phyloP scores from a whole-genome alignment of 2,797 vertebrate species.

The Lerista edwardsae region DNA sequence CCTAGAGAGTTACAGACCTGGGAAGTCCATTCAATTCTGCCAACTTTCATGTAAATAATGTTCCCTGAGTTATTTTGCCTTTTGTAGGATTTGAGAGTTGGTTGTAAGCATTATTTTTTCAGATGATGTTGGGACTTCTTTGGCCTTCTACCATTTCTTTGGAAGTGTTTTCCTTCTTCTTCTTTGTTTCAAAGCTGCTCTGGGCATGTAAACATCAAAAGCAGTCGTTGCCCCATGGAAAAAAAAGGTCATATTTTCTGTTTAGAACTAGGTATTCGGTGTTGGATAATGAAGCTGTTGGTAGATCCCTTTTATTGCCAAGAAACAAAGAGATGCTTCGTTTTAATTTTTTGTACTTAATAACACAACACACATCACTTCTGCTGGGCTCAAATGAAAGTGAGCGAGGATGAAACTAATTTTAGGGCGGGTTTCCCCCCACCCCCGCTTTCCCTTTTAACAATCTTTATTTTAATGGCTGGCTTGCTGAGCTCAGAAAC shows the following conservation, averaged over 20 bases:
- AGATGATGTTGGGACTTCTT: not conserved
- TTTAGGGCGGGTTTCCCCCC: conserved; percentile 40
- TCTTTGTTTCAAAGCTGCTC: not conserved
- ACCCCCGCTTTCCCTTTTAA: conserved; percentile 61
- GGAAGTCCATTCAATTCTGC: not conserved
- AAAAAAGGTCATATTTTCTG: conserved; percentile 55
- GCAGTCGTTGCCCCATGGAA: conserved; percentile 46
- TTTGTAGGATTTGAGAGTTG: not conserved
- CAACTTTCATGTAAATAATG: not conserved
- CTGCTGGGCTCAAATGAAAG: conserved; percentile 58
- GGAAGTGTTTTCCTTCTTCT: not conserved
- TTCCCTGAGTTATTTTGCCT: not conserved
- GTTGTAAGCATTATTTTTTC: not conserved
- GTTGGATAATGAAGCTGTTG: conserved; percentile 41
- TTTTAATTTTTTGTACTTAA: conserved; percentile 26
- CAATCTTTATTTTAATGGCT: conserved; percentile 67
- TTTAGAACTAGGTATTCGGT: conserved; percentile 36
- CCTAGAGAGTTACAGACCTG: not conserved
- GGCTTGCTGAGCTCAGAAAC: conserved; percentile 61
- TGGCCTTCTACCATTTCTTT: not conserved
- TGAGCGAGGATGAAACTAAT: conserved; percentile 63
- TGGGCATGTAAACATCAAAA: not conserved
- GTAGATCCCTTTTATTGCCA: conserved; percentile 29
- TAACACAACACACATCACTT: conserved; percentile 46
- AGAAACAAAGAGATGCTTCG: conserved; percentile 38